Percentiles rank a stretch among this genome's conserved stretches.
These are phyloP conservation scores for Ptiloglossa arizonensis DNA, from an alignment of 1,140 invertebrate species.

Conservation along the genomic window DNA sequence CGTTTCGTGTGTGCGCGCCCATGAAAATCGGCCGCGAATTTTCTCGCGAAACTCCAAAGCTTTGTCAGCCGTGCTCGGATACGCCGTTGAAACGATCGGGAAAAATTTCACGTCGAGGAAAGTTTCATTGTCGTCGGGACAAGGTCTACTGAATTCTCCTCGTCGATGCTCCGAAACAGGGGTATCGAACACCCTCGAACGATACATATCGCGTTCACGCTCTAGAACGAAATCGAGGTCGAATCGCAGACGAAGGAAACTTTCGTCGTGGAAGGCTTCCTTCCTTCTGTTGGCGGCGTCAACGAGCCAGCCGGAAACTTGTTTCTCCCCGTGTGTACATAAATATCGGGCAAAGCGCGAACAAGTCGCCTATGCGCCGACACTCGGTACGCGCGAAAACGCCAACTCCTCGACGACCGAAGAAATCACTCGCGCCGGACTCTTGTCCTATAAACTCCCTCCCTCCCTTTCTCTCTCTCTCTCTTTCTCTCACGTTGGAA, in stretches of 20 bases:
- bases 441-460: slow-evolving; percentile 36
- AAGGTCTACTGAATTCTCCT: neutral
- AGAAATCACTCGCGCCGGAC: slow-evolving; percentile 72
- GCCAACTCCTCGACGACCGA: slow-evolving; percentile 64
- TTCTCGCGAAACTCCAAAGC: too few species aligned
- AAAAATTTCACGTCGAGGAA: too few species aligned
- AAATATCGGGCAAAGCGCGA: slow-evolving; percentile 28
- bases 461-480: too few species aligned
- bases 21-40: too few species aligned
- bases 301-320: slow-evolving; percentile 10
- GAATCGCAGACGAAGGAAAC: neutral
- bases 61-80: too few species aligned
- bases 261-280: slow-evolving; percentile 15
- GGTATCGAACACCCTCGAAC: too few species aligned
- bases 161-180: neutral
- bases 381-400: slow-evolving; percentile 52
- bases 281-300: neutral
- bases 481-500: too few species aligned
- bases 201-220: neutral
- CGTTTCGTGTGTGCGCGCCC: too few species aligned
- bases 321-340: slow-evolving; percentile 16
- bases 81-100: too few species aligned
- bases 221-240: neutral
- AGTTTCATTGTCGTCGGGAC: neutral
- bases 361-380: slow-evolving; percentile 11